Evolutionary conservation across 1,140 invertebrate genomes (phyloP).

Genomic region (Odontomachus brunneus): DNA sequence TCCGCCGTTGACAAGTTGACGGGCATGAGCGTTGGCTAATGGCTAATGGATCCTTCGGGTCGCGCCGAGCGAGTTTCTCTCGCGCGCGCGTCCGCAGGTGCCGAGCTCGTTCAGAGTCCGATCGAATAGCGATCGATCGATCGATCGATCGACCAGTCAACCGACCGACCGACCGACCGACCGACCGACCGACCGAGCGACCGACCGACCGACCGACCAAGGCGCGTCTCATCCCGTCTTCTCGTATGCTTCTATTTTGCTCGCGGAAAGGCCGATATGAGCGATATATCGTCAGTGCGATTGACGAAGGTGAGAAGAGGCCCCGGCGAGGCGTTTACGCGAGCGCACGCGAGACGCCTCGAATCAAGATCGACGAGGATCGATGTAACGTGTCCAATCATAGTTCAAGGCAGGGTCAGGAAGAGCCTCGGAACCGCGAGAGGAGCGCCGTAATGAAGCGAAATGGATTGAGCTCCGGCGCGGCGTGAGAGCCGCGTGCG

Average conservation of each 20-base stretch:
- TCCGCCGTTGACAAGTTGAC: slow-evolving; percentile 73
- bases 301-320: slow-evolving; percentile 67
- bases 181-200: slow-evolving; percentile 5
- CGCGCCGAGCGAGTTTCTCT: slow-evolving; percentile 49
- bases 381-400: slow-evolving; percentile 68
- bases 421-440: slow-evolving; percentile 62
- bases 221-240: slow-evolving; percentile 5
- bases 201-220: slow-evolving; percentile 4
- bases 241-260: slow-evolving; percentile 39
- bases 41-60: slow-evolving; percentile 76
- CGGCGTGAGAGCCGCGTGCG: slow-evolving; percentile 17
- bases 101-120: slow-evolving; percentile 3
- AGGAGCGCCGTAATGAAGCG: slow-evolving; percentile 69
- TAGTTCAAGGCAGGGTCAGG: slow-evolving; percentile 74
- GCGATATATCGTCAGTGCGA: slow-evolving; percentile 52
- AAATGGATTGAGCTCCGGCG: slow-evolving; percentile 68
- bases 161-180: slow-evolving; percentile 26
- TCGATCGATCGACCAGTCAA: neutral
- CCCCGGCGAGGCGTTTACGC: slow-evolving; percentile 57
- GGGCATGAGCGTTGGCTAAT: slow-evolving; percentile 75
- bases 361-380: slow-evolving; percentile 65
- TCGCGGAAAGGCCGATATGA: slow-evolving; percentile 49
- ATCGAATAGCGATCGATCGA: slow-evolving; percentile 55
- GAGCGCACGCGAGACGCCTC: slow-evolving; percentile 50
- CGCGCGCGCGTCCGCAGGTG: slow-evolving; percentile 45